Conservation (phyloP, 37 sponge, comb jelly and placozoan genomes). For the Eunapius fragilis region DNA sequence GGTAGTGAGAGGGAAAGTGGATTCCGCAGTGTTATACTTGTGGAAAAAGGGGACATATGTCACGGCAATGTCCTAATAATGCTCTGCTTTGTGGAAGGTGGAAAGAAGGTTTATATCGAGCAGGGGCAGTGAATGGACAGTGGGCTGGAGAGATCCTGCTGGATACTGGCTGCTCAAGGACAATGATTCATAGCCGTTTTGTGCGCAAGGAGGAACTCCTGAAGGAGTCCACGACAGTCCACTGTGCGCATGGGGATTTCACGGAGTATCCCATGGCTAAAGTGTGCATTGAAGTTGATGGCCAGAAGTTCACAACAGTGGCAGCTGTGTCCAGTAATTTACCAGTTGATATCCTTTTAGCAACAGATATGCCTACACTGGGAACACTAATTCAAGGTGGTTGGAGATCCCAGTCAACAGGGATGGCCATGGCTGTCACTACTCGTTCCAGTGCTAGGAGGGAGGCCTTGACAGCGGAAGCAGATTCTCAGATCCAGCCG, state of each 20-base stretch:
- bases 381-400: background rate
- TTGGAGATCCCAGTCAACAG: background rate
- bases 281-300: constrained; percentile 1
- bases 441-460: background rate
- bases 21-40: no score
- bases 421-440: constrained; percentile 1
- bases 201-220: constrained; percentile 7
- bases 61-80: no score
- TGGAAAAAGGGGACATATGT: no score
- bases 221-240: constrained; percentile 1
- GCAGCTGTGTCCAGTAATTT: constrained; percentile 12
- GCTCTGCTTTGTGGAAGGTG: no score
- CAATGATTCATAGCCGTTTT: background rate
- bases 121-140: background rate
- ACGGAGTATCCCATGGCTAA: constrained; percentile 31
- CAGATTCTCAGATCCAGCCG: no score
- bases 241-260: constrained; percentile 33
- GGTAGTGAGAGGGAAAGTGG: no score
- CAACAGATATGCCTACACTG: constrained; percentile 7
- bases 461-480: no score
- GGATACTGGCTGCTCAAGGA: constrained; percentile 31
- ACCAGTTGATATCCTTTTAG: constrained; percentile 18
- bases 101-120: background rate
- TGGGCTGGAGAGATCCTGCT: constrained; percentile 19
- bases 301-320: background rate